Evolutionary conservation across 1,140 invertebrate genomes (phyloP).

Genomic region (Hycleus cichorii): DNA sequence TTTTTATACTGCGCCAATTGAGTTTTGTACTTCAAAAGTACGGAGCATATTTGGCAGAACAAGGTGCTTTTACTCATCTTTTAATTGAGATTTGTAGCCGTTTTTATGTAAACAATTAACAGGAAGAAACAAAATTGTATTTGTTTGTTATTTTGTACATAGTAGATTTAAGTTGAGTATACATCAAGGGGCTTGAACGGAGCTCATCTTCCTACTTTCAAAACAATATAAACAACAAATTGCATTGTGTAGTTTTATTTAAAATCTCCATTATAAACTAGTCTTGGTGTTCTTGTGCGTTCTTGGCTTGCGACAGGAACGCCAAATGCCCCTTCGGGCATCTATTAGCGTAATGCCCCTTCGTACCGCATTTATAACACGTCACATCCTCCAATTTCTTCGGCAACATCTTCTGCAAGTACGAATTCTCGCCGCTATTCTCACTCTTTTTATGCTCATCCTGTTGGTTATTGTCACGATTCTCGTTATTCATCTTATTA

Average conservation of each 20-base stretch:
- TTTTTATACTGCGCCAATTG: constrained; percentile 8
- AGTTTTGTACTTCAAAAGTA: constrained; percentile 7
- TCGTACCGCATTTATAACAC: constrained; percentile 96
- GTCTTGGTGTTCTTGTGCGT: no score
- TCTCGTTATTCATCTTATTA: constrained; percentile 60
- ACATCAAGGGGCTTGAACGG: not conserved
- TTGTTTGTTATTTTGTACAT: constrained; percentile 13
- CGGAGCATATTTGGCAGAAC: constrained; percentile 8
- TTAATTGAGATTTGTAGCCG: constrained; percentile 2
- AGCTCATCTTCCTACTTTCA: constrained; percentile 15
- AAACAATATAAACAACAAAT: constrained; percentile 8
- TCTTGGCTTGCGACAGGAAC: constrained; percentile 71
- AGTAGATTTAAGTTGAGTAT: constrained; percentile 8
- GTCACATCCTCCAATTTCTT: constrained; percentile 90
- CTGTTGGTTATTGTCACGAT: constrained; percentile 26
- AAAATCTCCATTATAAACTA: no score
- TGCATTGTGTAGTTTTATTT: no score
- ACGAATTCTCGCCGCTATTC: constrained; percentile 32
- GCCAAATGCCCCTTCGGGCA: constrained; percentile 96
- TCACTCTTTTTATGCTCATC: constrained; percentile 35
- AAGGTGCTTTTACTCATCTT: constrained; percentile 12
- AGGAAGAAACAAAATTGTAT: not conserved
- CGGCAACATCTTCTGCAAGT: constrained; percentile 39
- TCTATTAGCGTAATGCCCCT: constrained; percentile 99
- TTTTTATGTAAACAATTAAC: constrained; percentile 3